Percentiles rank a stretch among this genome's conserved stretches.
phyloP scores from a whole-genome alignment of 2,797 vertebrate species.

The Onychomys arenicola region DNA sequence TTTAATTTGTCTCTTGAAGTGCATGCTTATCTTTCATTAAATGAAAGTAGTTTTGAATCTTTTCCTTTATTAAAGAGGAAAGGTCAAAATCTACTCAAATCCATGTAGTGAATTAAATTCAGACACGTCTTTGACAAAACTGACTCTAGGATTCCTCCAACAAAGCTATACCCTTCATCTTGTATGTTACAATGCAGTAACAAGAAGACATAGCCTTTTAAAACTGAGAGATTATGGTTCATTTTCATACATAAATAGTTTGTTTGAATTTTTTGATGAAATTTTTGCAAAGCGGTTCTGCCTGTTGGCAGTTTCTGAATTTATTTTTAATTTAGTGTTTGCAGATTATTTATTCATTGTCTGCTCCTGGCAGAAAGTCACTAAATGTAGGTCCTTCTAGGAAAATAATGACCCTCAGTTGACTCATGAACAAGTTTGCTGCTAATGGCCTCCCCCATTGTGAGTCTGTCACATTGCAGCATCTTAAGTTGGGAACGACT shows the following conservation, averaged over 20 bases:
- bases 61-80: constrained; percentile 45
- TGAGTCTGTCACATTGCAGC: background rate
- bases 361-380: constrained; percentile 28
- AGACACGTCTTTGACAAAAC: background rate
- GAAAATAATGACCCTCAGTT: constrained; percentile 29
- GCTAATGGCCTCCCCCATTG: background rate
- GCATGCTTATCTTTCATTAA: background rate
- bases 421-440: constrained; percentile 23
- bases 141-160: background rate
- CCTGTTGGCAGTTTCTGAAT: background rate
- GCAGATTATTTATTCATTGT: constrained; percentile 30
- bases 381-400: background rate
- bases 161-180: background rate
- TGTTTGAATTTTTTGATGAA: background rate
- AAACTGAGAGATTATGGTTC: background rate
- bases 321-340: constrained; percentile 37
- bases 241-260: background rate
- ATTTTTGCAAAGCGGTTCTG: background rate
- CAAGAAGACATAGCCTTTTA: background rate
- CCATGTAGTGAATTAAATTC: constrained; percentile 55
- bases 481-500: constrained; percentile 13
- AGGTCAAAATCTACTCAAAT: constrained; percentile 47
- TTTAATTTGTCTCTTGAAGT: constrained; percentile 49
- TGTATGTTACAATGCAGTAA: background rate
- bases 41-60: constrained; percentile 44